Evolutionary conservation across 2,113 vertebrate genomes (phyloP).

Genomic region (Clupea harengus): DNA sequence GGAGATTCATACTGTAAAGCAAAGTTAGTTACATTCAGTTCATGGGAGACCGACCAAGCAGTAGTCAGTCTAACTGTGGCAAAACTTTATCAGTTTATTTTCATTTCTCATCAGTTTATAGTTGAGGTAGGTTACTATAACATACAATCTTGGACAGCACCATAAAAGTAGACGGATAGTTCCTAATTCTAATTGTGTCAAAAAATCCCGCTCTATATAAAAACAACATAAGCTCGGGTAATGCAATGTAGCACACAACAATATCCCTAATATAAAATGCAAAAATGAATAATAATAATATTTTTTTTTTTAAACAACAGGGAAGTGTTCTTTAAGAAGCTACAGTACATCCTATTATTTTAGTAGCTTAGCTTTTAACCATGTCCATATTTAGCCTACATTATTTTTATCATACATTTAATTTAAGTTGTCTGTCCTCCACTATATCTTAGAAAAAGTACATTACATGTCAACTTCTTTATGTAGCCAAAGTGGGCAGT

Average conservation of each 20-base stretch:
- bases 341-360: not conserved
- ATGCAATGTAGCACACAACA: not conserved
- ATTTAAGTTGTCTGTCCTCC: too few species aligned
- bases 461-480: too few species aligned
- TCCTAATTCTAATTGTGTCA: not conserved
- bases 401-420: not conserved
- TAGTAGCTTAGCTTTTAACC: not conserved
- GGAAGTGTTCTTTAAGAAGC: not conserved
- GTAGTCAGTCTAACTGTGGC: not conserved
- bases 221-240: not conserved
- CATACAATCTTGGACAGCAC: not conserved
- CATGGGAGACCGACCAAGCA: not conserved
- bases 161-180: not conserved
- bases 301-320: not conserved
- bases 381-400: not conserved
- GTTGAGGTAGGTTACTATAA: not conserved
- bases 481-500: not conserved
- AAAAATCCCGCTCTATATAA: not conserved
- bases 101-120: not conserved
- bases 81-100: not conserved
- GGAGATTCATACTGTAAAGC: conserved; percentile 34
- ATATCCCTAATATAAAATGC: not conserved
- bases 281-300: too few species aligned
- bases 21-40: conserved; percentile 27
- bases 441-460: too few species aligned